These are phyloP conservation scores for Progne subis DNA, from an alignment of 2,113 vertebrate species.

Conservation along the genomic window DNA sequence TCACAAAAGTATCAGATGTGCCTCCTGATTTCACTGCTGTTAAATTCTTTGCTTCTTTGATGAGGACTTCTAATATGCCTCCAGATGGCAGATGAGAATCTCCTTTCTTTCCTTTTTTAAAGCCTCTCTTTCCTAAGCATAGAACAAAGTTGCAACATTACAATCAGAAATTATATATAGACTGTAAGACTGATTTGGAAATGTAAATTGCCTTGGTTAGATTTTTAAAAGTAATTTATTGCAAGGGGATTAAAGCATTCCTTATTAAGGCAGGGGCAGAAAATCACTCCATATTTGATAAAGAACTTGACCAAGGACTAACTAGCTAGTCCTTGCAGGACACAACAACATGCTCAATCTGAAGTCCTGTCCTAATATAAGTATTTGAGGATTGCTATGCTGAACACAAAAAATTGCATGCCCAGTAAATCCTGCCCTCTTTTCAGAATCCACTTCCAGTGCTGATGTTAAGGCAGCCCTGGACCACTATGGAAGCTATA, in stretches of 20 bases:
- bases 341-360: background rate
- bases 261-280: background rate
- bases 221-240: background rate
- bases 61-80: conserved; percentile 91
- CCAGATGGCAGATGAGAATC: conserved; percentile 81
- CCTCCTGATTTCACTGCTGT: conserved; percentile 93
- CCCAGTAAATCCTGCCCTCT: background rate
- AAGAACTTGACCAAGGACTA: background rate
- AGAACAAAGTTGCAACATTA: background rate
- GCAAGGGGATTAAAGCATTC: background rate
- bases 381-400: background rate
- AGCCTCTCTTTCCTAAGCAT: conserved; percentile 84
- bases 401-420: background rate
- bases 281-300: background rate
- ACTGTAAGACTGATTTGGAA: background rate
- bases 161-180: background rate
- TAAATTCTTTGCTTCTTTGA: conserved; percentile 97
- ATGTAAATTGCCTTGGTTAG: background rate
- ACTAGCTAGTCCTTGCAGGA: background rate
- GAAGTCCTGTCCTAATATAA: background rate
- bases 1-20: conserved; percentile 94
- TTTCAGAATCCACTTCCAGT: background rate
- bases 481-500: background rate
- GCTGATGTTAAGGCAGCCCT: background rate
- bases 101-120: conserved; percentile 86